Evolutionary conservation across 23 tunicate genomes (phyloP), one percentile per base, ranked within the genome.

Genomic region (Ciona savignyi): DNA sequence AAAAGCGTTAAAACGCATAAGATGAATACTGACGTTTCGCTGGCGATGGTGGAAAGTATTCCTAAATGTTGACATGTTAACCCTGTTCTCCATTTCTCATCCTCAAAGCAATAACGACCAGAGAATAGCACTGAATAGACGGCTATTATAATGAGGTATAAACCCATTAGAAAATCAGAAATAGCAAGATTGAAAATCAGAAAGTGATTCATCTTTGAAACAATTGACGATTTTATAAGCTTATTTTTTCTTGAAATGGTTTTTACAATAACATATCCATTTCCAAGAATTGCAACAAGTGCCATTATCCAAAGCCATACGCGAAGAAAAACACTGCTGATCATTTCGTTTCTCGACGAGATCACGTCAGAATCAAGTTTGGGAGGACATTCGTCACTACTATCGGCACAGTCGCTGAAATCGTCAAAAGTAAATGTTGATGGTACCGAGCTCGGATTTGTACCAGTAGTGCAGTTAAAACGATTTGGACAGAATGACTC

Each of bases 81-180:
- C 15, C 95, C 67, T 3, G 86, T 76, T 35, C 86, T 33, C 95
- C 95, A 87, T 49, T 48, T 31, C 23, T 69, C 78, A 48, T 87
- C 86, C 24, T 63, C 70, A 2, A 29, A 30, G 29, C 83, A 82
- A 60, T 87, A 87, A 1, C 0, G 9, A 25, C 95, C 95, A 20
- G 82, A 62, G 51, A 29, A 74, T 15, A 35, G 1, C 3, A 30
- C 62, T 23, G 60, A 28, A 19, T 87, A 34, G 25, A 71, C 30
- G 11, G 95, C 81, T 23, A 87, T 61, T 15, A 78, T 74, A 4
- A 81, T 35, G 34, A 87, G 73, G 62, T 87, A 87, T 25, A 87
- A 51, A 32, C 78, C 95, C 95, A 87, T 87, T 3, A 87, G 62
- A 2, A 76, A 76, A 71, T 87, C 86, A 11, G 95, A 77, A 20